Evolutionary conservation across 2,888 invertebrate genomes (phyloP).

Genomic region (Oegoconia quadripuncta): DNA sequence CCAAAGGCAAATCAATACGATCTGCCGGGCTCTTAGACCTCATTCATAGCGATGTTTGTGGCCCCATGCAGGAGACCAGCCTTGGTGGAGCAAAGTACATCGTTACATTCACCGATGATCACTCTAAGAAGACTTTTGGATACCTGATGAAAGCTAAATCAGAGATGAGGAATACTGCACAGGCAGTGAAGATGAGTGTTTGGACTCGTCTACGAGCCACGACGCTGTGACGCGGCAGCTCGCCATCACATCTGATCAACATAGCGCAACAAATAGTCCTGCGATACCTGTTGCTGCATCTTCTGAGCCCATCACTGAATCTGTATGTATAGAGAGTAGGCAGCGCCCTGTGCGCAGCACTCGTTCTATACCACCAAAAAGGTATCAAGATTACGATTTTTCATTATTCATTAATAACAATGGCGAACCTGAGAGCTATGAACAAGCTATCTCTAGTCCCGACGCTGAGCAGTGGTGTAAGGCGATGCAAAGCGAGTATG

Average conservation of each 20-base stretch:
- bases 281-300: too few species aligned
- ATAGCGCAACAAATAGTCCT: too few species aligned
- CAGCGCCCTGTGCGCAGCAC: not conserved
- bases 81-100: not conserved
- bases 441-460: not conserved
- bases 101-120: conserved; percentile 9
- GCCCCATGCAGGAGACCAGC: conserved; percentile 4
- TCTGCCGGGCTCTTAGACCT: not conserved
- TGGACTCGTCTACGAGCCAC: too few species aligned
- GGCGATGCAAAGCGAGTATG: conserved; percentile 11
- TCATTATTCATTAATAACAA: not conserved
- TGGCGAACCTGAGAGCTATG: not conserved
- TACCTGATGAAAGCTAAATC: conserved; percentile 9
- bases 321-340: not conserved
- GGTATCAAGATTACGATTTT: not conserved
- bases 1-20: conserved; percentile 1
- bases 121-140: not conserved
- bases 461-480: conserved; percentile 3
- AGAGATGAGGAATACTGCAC: conserved; percentile 12
- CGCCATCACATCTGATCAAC: too few species aligned
- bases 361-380: not conserved
- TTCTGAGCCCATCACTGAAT: not conserved
- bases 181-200: too few species aligned
- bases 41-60: conserved; percentile 9
- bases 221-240: too few species aligned